Percentiles rank a stretch among this genome's conserved stretches.
Conservation (phyloP, 2,797 vertebrate genomes). For the Melanotaenia boesemani region DNA sequence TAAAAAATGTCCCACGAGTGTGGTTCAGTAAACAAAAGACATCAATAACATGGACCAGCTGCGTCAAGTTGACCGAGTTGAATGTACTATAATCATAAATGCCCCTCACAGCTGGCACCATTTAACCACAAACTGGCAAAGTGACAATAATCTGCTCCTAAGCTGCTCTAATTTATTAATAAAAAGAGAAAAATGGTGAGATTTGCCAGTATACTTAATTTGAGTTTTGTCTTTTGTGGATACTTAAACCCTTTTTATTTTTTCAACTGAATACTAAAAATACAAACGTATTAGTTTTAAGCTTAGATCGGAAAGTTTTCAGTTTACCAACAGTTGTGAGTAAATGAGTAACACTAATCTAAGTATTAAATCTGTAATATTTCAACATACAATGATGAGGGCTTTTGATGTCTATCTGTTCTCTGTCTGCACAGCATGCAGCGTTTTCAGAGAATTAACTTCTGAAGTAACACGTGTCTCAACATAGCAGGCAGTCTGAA, state of each 20-base stretch:
- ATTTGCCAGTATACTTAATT: neutral
- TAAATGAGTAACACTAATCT: neutral
- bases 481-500: conserved; percentile 5
- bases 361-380: neutral
- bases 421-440: neutral
- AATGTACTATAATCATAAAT: no score
- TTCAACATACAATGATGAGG: conserved; percentile 1
- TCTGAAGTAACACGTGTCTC: neutral
- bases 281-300: neutral
- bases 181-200: neutral
- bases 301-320: neutral
- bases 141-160: neutral
- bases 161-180: neutral
- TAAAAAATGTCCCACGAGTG: neutral
- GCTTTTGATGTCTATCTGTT: neutral
- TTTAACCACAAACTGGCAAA: neutral
- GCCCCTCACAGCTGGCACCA: no score
- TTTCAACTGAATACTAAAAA: neutral
- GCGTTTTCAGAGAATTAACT: neutral
- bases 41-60: neutral
- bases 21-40: neutral
- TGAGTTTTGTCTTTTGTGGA: no score
- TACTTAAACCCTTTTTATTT: neutral
- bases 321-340: neutral
- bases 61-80: neutral